Evolutionary conservation across 2,797 vertebrate genomes (phyloP).

Genomic region (Mycteria americana): DNA sequence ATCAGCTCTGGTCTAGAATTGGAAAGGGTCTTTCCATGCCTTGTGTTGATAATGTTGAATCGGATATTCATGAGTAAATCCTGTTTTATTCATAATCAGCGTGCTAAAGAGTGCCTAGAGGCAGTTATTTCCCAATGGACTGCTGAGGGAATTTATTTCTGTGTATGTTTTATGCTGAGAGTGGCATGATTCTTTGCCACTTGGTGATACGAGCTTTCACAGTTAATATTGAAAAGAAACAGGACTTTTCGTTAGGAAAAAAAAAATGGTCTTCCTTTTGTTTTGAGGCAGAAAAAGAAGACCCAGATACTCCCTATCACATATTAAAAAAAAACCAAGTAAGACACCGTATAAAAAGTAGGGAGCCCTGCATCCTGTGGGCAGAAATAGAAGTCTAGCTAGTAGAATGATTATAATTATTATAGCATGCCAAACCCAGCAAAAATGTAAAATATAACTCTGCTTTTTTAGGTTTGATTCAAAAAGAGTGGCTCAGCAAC

Average conservation of each 20-base stretch:
- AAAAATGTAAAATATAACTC: not conserved
- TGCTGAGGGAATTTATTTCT: not conserved
- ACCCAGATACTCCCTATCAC: not conserved
- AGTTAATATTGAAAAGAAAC: not conserved
- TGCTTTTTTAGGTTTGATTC: conserved; percentile 85
- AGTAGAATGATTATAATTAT: not conserved
- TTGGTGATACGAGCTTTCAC: not conserved
- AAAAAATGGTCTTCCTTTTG: not conserved
- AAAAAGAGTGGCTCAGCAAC: conserved; percentile 91
- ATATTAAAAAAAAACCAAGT: not conserved
- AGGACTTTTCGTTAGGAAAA: not conserved
- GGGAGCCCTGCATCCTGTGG: not conserved
- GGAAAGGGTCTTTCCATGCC: not conserved
- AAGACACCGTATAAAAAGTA: not conserved
- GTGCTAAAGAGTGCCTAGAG: not conserved
- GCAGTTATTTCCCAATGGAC: not conserved
- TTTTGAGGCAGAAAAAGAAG: not conserved
- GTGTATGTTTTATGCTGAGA: not conserved
- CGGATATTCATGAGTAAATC: not conserved
- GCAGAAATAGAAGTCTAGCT: not conserved
- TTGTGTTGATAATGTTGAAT: not conserved
- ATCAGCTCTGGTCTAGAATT: not conserved
- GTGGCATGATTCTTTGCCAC: not conserved
- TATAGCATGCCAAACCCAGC: not conserved
- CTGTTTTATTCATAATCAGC: too few species aligned